Percentiles rank a stretch among this genome's conserved stretches.
Evolutionary conservation across 2,888 invertebrate species (phyloP).

Genomic region (Idaea dimidiata): DNA sequence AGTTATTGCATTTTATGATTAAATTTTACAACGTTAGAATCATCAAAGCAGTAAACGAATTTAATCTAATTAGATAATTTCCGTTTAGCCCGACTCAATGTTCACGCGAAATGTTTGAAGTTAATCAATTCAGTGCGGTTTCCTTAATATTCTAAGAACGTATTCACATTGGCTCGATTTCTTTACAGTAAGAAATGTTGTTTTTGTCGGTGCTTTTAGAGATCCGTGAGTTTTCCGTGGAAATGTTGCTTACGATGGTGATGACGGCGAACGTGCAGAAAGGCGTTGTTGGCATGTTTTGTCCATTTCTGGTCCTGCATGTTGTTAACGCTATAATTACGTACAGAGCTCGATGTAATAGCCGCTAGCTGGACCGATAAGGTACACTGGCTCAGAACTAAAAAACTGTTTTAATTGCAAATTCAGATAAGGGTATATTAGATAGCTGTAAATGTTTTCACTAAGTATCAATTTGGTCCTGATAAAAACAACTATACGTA

Average conservation of each 20-base stretch:
- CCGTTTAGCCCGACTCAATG: conserved; percentile 24
- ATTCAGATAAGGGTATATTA: conserved; percentile 10
- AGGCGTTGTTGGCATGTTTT: conserved; percentile 42
- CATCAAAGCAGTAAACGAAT: conserved; percentile 21
- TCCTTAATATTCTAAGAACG: conserved; percentile 45
- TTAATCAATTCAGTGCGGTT: conserved; percentile 43
- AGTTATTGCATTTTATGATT: conserved; percentile 15
- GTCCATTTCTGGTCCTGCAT: conserved; percentile 59
- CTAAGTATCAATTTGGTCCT: conserved; percentile 6
- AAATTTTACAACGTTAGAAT: conserved; percentile 17
- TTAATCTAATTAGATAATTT: conserved; percentile 24
- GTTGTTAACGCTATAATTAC: conserved; percentile 58
- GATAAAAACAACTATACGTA: neutral
- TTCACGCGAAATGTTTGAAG: conserved; percentile 39
- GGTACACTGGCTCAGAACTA: conserved; percentile 36
- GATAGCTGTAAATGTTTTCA: conserved; percentile 10
- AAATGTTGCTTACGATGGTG: conserved; percentile 43
- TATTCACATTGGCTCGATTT: conserved; percentile 34
- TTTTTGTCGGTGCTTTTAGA: conserved; percentile 35
- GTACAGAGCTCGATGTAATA: conserved; percentile 46
- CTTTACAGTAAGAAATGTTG: conserved; percentile 35
- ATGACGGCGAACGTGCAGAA: conserved; percentile 35
- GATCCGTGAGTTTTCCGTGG: conserved; percentile 47
- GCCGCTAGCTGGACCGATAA: conserved; percentile 48
- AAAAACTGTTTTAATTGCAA: conserved; percentile 14